These are phyloP conservation scores for Parauchenoglanis ngamensis DNA, from an alignment of 2,797 vertebrate genomes.

Conservation along the genomic window DNA sequence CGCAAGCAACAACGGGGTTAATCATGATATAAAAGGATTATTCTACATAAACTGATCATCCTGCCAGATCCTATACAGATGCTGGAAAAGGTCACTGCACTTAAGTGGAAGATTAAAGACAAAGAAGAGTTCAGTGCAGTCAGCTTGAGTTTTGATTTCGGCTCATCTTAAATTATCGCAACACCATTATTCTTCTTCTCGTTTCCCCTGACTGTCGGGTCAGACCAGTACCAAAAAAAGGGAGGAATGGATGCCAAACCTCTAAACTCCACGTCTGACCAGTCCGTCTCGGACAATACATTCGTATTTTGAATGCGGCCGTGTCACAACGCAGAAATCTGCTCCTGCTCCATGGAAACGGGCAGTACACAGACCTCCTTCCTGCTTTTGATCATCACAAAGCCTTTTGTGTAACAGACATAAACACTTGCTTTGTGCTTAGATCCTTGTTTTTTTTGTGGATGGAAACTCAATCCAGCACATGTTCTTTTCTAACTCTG, in stretches of 20 bases:
- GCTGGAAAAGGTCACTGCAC: not conserved
- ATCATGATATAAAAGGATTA: not conserved
- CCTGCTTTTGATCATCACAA: slow-evolving; percentile 33
- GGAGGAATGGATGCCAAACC: slow-evolving; percentile 11
- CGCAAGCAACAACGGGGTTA: not conserved
- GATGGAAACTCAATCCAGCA: slow-evolving; percentile 25
- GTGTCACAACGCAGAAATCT: not conserved
- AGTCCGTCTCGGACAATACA: not conserved
- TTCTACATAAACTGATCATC: not conserved
- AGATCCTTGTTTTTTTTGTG: slow-evolving; percentile 32
- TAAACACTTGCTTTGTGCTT: slow-evolving; percentile 35
- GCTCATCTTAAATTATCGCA: not conserved
- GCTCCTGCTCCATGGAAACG: slow-evolving; percentile 37
- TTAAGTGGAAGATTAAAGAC: no score
- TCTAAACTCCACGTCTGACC: slow-evolving; percentile 6
- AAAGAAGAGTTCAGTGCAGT: not conserved
- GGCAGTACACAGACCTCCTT: slow-evolving; percentile 41
- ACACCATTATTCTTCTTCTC: not conserved
- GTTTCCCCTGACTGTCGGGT: not conserved
- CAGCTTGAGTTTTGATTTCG: not conserved
- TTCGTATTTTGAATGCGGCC: slow-evolving; percentile 9
- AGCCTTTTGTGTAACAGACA: slow-evolving; percentile 25
- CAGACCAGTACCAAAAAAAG: not conserved
- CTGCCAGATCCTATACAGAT: not conserved
- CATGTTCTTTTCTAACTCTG: slow-evolving; percentile 21